Evolutionary conservation across 1,140 invertebrate genomes (phyloP), one percentile per base, ranked within the genome.

Genomic region (Coptotermes formosanus): DNA sequence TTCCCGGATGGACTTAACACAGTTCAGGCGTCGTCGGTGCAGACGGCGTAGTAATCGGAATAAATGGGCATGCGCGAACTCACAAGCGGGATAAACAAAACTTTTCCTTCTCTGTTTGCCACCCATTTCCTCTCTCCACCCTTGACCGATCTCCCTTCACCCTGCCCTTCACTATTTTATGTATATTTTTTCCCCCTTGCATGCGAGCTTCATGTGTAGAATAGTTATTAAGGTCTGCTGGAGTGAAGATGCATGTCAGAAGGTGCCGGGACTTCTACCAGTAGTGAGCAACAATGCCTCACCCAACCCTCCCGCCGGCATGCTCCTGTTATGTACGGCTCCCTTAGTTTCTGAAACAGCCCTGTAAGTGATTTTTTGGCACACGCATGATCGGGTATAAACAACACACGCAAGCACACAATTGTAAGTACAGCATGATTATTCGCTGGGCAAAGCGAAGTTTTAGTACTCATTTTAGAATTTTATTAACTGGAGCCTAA

Each of bases 111-210:
- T 30, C n/a, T 75, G n/a, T 75, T 75, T 75, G 25, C 64, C 25
- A 9, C 64, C 64, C 64, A 30, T 75, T 75, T 86, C 69, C 82
- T 86, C 45, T 86, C 64, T 85, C n/a, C 59, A 64, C 48, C 82
- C 69, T 75, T 82, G n/a, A 23, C 38, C 43, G 30, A 30, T 86
- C 86, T 85, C 82, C 86, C 75, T 43, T 48, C 86, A 82, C 83
- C 82, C 84, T 85, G 9, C 64, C 14, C 64, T 75, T 75, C n/a
- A 30, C 64, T 75, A 75, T 30, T 75, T 75, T 75, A 75, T 75
- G 64, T 30, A 75, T 75, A 75, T 75, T 75, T 75, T n/a, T 30
- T 30, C 64, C 64, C n/a, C 64, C 64, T 55, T 75, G 64, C 64
- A 75, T 75, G 64, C 30, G 64, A n/a, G 64, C 30, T 75, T 75